phyloP scores from a whole-genome alignment of 2,113 vertebrate species.

The Nyctibius bracteatus region DNA sequence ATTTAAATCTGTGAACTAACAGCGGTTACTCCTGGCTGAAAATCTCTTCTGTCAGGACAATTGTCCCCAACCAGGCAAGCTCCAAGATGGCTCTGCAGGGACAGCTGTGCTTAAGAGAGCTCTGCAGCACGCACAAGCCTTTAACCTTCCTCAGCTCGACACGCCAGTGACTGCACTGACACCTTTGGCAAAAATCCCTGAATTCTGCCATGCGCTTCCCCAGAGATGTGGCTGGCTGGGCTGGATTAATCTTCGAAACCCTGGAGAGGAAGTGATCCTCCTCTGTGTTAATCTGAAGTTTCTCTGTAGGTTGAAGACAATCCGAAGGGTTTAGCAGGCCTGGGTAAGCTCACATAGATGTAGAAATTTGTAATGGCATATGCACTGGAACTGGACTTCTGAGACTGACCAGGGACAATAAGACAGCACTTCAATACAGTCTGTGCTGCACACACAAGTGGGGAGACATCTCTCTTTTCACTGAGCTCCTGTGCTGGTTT shows the following conservation, averaged over 20 bases:
- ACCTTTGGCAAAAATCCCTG: background rate
- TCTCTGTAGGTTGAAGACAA: background rate
- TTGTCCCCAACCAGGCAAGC: background rate
- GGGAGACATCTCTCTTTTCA: background rate
- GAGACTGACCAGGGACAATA: background rate
- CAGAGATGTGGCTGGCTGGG: background rate
- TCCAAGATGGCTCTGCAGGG: background rate
- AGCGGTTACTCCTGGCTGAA: background rate
- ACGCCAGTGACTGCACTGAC: background rate
- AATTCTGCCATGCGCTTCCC: background rate
- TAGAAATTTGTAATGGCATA: background rate
- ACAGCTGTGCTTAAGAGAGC: background rate
- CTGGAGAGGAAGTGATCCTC: background rate
- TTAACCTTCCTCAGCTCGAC: background rate
- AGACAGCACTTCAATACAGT: background rate
- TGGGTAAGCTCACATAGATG: background rate
- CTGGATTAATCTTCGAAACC: background rate
- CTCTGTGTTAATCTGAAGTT: background rate
- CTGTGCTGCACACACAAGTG: background rate
- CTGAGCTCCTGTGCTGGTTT: background rate
- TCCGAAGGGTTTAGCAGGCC: background rate
- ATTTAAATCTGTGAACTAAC: background rate
- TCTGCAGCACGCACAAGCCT: fast-evolving
- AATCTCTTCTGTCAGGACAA: background rate
- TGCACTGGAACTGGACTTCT: background rate